phyloP scores from a whole-genome alignment of 2,797 vertebrate genomes.

The Megaceryle alcyon region DNA sequence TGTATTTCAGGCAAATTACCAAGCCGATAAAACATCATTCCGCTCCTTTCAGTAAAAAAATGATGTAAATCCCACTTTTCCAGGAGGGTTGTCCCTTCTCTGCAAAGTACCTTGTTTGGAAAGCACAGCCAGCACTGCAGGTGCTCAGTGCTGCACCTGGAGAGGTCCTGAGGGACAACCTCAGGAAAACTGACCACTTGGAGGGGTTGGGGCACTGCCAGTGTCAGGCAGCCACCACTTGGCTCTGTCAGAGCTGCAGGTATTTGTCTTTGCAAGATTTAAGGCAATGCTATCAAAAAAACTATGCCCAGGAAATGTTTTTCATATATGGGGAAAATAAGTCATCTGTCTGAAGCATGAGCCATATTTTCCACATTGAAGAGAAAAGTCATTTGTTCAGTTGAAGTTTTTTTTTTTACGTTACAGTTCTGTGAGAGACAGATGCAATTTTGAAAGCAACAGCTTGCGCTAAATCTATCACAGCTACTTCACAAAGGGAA shows the following conservation, averaged over 20 bases:
- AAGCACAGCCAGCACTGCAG: background rate
- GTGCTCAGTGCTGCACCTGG: fast-evolving
- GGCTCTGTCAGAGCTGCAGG: background rate
- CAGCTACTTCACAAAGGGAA: background rate
- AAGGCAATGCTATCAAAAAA: background rate
- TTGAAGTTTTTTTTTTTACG: background rate
- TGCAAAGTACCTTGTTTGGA: background rate
- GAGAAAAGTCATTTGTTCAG: background rate
- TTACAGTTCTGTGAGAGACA: background rate
- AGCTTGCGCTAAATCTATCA: background rate
- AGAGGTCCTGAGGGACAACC: fast-evolving
- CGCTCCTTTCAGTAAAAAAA: background rate
- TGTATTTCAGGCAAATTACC: background rate
- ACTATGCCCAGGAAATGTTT: background rate
- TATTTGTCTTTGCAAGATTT: background rate
- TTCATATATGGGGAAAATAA: background rate
- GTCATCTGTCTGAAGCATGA: background rate
- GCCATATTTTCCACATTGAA: background rate
- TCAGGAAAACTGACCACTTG: fast-evolving
- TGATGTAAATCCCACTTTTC: background rate
- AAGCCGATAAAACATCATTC: background rate
- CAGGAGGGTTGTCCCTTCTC: background rate
- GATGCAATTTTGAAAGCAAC: conserved; percentile 1
- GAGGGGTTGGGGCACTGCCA: background rate
- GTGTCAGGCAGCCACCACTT: background rate